Conservation (phyloP, 2,797 vertebrate species). For the Sebastes diploproa region DNA sequence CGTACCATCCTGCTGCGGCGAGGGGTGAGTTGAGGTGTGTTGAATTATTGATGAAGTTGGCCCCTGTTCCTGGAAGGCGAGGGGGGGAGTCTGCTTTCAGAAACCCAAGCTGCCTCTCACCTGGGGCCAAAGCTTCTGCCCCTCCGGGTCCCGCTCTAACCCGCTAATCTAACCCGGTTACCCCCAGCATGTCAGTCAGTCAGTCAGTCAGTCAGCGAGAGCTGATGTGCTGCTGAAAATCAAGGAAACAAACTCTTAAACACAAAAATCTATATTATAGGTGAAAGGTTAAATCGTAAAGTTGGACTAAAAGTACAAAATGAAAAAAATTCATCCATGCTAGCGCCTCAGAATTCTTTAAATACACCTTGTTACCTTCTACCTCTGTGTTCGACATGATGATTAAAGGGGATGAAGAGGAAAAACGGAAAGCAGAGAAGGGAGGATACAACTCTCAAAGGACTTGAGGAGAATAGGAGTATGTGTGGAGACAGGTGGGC, state of each 20-base stretch:
- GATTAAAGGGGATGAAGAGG: conserved; percentile 9
- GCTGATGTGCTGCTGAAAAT: conserved; percentile 26
- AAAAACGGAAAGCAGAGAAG: conserved; percentile 33
- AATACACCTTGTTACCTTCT: not conserved
- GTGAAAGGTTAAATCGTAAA: not conserved
- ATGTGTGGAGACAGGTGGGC: conserved; percentile 38
- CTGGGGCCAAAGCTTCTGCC: conserved; percentile 65
- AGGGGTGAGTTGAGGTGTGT: conserved; percentile 70
- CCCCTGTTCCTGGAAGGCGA: conserved; percentile 82
- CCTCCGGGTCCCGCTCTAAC: conserved; percentile 50
- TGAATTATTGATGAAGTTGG: conserved; percentile 83
- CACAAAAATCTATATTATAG: not conserved
- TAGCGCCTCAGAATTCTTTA: not conserved
- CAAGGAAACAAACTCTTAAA: conserved; percentile 10
- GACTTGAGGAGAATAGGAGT: conserved; percentile 35
- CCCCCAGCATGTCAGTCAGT: conserved; percentile 3
- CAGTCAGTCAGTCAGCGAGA: not conserved
- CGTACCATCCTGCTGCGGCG: conserved; percentile 48
- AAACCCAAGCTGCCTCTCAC: conserved; percentile 82
- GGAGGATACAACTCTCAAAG: conserved; percentile 36
- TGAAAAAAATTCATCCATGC: not conserved
- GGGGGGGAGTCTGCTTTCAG: conserved; percentile 82
- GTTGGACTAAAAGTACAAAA: not conserved
- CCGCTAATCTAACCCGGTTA: conserved; percentile 51
- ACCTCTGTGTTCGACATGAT: conserved; percentile 5